Base-by-base conservation (phyloP, 1,140 invertebrate species). In the Drosophila eugracilis region DNA sequence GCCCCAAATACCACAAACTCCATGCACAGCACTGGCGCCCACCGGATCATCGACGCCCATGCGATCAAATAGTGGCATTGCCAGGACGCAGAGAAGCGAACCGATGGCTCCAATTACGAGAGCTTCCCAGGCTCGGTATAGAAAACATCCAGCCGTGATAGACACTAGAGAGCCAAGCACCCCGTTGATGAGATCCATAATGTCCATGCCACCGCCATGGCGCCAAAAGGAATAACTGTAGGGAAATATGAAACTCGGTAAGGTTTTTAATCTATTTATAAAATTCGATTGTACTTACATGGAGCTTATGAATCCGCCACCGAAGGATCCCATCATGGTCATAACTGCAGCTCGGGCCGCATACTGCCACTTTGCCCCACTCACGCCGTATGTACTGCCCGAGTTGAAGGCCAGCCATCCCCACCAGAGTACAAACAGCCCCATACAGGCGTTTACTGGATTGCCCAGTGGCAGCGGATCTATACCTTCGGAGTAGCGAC, bases 361-460 rank as follows among this genome's bases (percentile, higher is more conserved):
- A 90, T 97, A 97, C 85, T 97, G 89, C 90, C 90, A 96, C 77
- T 94, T 94, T 15, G 93, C 91, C 5, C 93, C 93, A 58, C 93
- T 94, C 26, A 96, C 94, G 17, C 96, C 96, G 80, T 96, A 96
- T 37, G 96, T 96, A 73, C 95, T 96, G n/a, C 97, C 97, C 47
- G 97, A 97, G 91, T 98, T 98, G 81, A 98, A 98, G 2, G 97
- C 97, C 34, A 98, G 92, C 97, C 97, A 98, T 0, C 97, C 97
- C 91, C 97, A 98, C 97, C 97, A 99, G 4, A 98, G 92, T 22
- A 98, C 97, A 86, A 98, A 98, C 0, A 97, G 94, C 0, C 97
- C 98, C 93, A 98, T 95, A 22, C 97, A 95, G 5, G 97, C 96
- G 85, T 98, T 98, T 0, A 97, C 97, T 0, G 97, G 97, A 85